Evolutionary conservation across 2,888 invertebrate species (phyloP).

Genomic region (Chrysolina haemoptera): DNA sequence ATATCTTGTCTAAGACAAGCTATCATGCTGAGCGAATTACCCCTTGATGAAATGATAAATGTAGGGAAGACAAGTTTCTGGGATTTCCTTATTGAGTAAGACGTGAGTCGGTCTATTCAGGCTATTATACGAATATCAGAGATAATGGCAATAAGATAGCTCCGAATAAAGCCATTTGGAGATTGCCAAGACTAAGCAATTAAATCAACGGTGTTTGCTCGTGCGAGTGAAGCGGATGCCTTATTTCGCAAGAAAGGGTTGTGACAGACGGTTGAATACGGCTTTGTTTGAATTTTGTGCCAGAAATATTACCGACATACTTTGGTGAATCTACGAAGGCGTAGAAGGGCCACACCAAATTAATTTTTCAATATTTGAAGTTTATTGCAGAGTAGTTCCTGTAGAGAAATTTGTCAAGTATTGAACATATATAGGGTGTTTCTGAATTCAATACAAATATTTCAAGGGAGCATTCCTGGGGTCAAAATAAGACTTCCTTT

Average conservation of each 20-base stretch:
- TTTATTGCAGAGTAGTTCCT: too few relatives aligned
- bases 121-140: constrained; percentile 49
- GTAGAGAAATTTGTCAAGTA: too few relatives aligned
- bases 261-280: constrained; percentile 23
- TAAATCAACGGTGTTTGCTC: constrained; percentile 64
- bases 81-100: constrained; percentile 54
- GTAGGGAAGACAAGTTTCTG: constrained; percentile 43
- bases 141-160: constrained; percentile 55
- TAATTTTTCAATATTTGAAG: too few relatives aligned
- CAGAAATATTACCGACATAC: constrained; percentile 5
- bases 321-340: background rate
- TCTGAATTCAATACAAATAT: too few relatives aligned
- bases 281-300: constrained; percentile 20
- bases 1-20: constrained; percentile 2
- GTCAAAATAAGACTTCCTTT: too few relatives aligned
- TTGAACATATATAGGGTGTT: too few relatives aligned
- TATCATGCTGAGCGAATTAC: constrained; percentile 1
- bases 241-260: constrained; percentile 36
- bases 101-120: constrained; percentile 52
- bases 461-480: too few relatives aligned
- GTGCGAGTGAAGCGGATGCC: constrained; percentile 27
- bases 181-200: constrained; percentile 60
- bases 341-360: too few relatives aligned
- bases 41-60: constrained; percentile 43
- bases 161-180: constrained; percentile 59